A percentile compares a stretch with the other conserved stretches of the same genome.
Conservation (phyloP, 1,140 invertebrate species). For the Halesus radiatus region DNA sequence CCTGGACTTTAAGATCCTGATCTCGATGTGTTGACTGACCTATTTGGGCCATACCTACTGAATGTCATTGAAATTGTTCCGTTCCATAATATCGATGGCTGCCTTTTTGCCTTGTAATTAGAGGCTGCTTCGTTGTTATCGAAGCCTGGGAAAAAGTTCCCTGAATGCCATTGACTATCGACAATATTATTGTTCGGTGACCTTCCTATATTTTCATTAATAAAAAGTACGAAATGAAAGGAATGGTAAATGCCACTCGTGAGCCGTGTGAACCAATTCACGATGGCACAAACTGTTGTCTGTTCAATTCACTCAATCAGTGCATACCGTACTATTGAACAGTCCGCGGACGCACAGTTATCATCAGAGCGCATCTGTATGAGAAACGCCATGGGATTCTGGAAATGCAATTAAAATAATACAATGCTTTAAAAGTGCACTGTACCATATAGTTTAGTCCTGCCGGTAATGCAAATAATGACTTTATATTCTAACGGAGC, state of each 20-base stretch:
- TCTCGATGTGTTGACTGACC: background rate
- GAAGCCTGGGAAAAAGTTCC: constrained; percentile 30
- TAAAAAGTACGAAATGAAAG: constrained; percentile 48
- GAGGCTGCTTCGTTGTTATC: background rate
- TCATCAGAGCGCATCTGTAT: constrained; percentile 44
- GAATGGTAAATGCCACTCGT: constrained; percentile 37
- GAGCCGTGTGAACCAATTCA: constrained; percentile 47
- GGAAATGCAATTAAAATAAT: constrained; percentile 45
- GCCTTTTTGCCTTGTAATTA: constrained; percentile 13
- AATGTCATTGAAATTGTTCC: background rate
- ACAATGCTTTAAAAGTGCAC: constrained; percentile 42
- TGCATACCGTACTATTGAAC: background rate
- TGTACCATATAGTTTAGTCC: constrained; percentile 18
- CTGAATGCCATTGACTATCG: constrained; percentile 38
- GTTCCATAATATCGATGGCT: constrained; percentile 4
- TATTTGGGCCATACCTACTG: background rate
- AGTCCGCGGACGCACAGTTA: constrained; percentile 28
- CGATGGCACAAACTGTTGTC: background rate
- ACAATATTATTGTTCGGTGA: constrained; percentile 36
- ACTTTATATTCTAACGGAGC: constrained; percentile 14
- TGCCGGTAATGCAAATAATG: constrained; percentile 41
- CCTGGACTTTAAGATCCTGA: background rate
- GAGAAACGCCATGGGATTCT: constrained; percentile 35
- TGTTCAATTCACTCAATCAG: no score
- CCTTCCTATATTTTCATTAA: constrained; percentile 42